Conservation (phyloP, 2,797 vertebrate species). For the Mus minutoides region DNA sequence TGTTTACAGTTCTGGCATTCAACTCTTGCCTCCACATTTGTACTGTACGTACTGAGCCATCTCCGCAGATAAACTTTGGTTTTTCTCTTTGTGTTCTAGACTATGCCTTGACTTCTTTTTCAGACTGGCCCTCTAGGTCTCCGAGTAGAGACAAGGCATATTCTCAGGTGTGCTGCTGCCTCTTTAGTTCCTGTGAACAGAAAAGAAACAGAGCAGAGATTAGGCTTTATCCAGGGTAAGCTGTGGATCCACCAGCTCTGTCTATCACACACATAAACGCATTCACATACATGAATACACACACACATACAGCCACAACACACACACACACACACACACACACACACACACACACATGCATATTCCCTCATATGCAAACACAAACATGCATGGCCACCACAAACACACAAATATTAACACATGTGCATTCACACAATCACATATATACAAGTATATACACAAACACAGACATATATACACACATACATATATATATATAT, state of each 20-base stretch:
- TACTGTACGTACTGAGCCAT: background rate
- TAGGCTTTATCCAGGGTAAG: background rate
- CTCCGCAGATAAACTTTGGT: background rate
- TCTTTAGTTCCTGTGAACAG: background rate
- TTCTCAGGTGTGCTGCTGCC: accelerated
- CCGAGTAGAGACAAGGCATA: no score
- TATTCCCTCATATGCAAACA: background rate
- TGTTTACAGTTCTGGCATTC: background rate
- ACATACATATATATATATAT: background rate
- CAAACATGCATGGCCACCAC: background rate
- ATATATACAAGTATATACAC: background rate
- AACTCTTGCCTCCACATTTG: background rate
- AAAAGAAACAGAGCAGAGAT: background rate
- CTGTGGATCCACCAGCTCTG: background rate
- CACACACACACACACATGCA: background rate
- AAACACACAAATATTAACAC: background rate
- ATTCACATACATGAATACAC: background rate
- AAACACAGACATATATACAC: background rate
- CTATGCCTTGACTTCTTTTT: background rate
- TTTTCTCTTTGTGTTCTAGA: background rate
- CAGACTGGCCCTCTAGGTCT: accelerated
- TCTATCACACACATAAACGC: background rate
- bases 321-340: background rate
- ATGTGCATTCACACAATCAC: background rate
- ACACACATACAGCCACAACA: background rate